A percentile compares a stretch with the other conserved stretches of the same genome.
Conservation (phyloP, 2,113 vertebrate species). For the Haplotaxodon microlepis region DNA sequence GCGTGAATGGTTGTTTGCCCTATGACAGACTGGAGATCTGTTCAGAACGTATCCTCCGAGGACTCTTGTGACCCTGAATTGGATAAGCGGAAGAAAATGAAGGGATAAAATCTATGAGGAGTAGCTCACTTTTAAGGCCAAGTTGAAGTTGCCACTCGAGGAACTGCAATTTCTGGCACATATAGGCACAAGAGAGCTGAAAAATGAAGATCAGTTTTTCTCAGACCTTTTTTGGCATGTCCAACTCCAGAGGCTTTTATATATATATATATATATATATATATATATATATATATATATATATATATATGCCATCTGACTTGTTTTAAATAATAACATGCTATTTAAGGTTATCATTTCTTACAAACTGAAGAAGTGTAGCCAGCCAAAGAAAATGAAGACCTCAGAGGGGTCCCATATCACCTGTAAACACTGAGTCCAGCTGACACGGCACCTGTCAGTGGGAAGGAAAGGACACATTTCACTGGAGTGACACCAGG, state of each 20-base stretch:
- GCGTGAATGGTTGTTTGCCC: not conserved
- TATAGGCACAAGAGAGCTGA: not conserved
- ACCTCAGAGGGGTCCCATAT: not conserved
- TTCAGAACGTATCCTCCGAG: not conserved
- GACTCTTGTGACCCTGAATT: not conserved
- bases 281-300: not conserved
- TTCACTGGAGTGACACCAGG: slow-evolving; percentile 26
- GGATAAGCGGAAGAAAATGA: not conserved
- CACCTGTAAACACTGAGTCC: not conserved
- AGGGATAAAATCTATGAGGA: not conserved
- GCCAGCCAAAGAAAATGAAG: not conserved
- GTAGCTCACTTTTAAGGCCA: not conserved
- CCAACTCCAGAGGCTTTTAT: not conserved
- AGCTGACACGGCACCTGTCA: slow-evolving; percentile 39
- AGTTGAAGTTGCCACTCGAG: not conserved
- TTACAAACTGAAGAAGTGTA: not conserved
- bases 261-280: not conserved
- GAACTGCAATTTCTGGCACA: not conserved
- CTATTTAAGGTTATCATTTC: not conserved
- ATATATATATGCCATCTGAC: fast-evolving
- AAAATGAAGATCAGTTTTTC: not conserved
- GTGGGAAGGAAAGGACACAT: not conserved
- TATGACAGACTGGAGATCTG: not conserved
- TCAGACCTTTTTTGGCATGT: not conserved
- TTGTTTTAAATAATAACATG: not conserved